Base-by-base conservation (phyloP, 2,888 invertebrate genomes). In the Mythimna pallens region DNA sequence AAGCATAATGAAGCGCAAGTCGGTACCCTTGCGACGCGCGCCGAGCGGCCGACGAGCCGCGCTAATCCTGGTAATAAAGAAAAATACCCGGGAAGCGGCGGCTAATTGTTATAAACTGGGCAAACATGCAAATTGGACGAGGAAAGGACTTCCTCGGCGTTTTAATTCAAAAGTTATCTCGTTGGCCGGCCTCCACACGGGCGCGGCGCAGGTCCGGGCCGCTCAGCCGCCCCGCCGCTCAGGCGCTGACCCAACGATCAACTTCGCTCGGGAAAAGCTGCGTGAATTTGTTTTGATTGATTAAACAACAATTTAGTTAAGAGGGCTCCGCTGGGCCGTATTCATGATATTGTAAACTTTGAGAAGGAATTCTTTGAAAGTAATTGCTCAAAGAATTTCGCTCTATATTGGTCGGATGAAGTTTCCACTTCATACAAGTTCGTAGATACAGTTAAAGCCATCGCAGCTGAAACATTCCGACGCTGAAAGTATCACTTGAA, bases 81-180 rank as follows among this genome's bases (percentile, higher is more conserved):
- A 95, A 95, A 94, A 95, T 94, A 93, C 90, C 92, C 93, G 91
- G 92, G 89, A 90, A 90, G 88, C 91, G 90, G 78, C 89, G 90
- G 91, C 93, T 95, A 95, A 95, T 95, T 95, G 94, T 94, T 94
- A 95, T 94, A 93, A 95, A 95, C 93, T 92, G 94, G 88, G 91
- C 91, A 92, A 93, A 94, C 93, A 95, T 95, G 95, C 94, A 94
- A 94, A 95, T 94, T 91, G 92, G 91, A 91, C 89, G 89, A 88
- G 88, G 82, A 86, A 86, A 89, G 91, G 89, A 92, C 92, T 93
- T 91, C 91, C 91, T 89, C 90, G 87, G 87, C 87, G 92, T 90
- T 92, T 93, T 92, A 90, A 92, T 92, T 92, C 91, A 83, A 87
- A 90, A 92, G 91, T 92, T 92, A 90, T 90, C 90, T 89, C 80